Percentiles rank a stretch among this genome's conserved stretches.
phyloP scores from a whole-genome alignment of 2,888 invertebrate species.

The Gerosis bhagava region DNA sequence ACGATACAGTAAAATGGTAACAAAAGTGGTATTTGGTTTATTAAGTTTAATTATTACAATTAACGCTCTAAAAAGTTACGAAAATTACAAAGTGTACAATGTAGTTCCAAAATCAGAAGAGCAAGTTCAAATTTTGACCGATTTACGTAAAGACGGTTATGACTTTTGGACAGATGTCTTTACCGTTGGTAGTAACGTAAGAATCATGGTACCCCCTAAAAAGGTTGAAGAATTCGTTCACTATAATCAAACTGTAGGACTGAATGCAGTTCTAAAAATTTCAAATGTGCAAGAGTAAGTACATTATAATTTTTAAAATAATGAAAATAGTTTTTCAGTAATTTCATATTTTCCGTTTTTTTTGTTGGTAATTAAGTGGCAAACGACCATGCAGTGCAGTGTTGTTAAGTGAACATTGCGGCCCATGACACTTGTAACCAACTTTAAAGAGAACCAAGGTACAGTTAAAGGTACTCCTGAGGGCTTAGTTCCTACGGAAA shows the following conservation, averaged over 20 bases:
- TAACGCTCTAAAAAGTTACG: constrained; percentile 54
- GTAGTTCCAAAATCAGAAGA: constrained; percentile 61
- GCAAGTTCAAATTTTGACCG: constrained; percentile 69
- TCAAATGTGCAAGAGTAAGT: constrained; percentile 48
- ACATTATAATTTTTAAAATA: background rate
- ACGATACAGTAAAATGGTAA: constrained; percentile 32
- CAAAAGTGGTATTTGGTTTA: constrained; percentile 10
- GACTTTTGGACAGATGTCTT: constrained; percentile 56
- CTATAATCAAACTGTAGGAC: constrained; percentile 38
- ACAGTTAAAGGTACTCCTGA: too few relatives aligned
- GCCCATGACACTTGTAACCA: too few relatives aligned
- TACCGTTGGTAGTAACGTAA: constrained; percentile 50
- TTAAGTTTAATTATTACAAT: constrained; percentile 4
- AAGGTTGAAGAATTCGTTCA: constrained; percentile 42
- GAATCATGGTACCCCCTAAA: constrained; percentile 47
- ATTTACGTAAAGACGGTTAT: constrained; percentile 57
- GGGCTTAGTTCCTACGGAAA: too few relatives aligned
- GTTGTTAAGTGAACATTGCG: too few relatives aligned
- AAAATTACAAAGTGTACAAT: constrained; percentile 81
- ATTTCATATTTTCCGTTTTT: too few relatives aligned
- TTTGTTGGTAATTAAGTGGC: too few relatives aligned
- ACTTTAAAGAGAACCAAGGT: too few relatives aligned
- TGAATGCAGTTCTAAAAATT: constrained; percentile 40
- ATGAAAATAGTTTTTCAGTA: too few relatives aligned
- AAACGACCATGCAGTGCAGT: too few relatives aligned